Base-by-base conservation (phyloP, 2,113 vertebrate species). In the Chiloscyllium plagiosum region DNA sequence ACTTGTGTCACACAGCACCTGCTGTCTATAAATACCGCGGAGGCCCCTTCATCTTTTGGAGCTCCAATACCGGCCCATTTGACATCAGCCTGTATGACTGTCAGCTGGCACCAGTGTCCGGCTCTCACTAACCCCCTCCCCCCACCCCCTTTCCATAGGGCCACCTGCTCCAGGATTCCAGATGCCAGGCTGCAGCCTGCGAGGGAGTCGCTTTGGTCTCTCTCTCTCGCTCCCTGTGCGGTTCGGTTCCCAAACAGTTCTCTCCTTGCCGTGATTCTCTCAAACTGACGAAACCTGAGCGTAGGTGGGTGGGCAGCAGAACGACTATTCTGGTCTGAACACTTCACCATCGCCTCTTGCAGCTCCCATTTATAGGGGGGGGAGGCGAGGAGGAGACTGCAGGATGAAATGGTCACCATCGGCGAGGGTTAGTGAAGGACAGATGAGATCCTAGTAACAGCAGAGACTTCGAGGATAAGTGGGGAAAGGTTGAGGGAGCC, bases 1-100 rank as follows among this genome's bases (percentile, higher is more conserved):
- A 52, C 94, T 72, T 52, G 69, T 95, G 94, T 95, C 94, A 95
- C 4, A 8, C 94, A 95, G 94, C 94, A 95, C 66, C 94, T 95
- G 68, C 37, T 95, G 94, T 15, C 94, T 72, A 95, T 72, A 95
- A 95, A 95, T 95, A 95, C 22, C 22, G 2, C 0, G 33, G 20
- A n/a, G 29, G 26, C 6, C 94, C 94, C 50, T 95, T 95, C 66
- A 95, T 95, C 94, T 95, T 72, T 22, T 72, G 42, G 69, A 95
- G 68, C 68, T 66, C 72, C 68, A 76, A 76, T 95, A 68, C 68
- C 94, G 72, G 68, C 13, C 94, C 68, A n/a, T 50, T 24, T 95
- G 69, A 95, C 47, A 4, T 52, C 22, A 70, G 72, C 69, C 94
- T 72, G 12, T 42, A 5, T 72, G 37, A 72, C 66, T 72, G 69